Evolutionary conservation across 2,797 vertebrate species (phyloP).

Genomic region (Poliocrania exsul): DNA sequence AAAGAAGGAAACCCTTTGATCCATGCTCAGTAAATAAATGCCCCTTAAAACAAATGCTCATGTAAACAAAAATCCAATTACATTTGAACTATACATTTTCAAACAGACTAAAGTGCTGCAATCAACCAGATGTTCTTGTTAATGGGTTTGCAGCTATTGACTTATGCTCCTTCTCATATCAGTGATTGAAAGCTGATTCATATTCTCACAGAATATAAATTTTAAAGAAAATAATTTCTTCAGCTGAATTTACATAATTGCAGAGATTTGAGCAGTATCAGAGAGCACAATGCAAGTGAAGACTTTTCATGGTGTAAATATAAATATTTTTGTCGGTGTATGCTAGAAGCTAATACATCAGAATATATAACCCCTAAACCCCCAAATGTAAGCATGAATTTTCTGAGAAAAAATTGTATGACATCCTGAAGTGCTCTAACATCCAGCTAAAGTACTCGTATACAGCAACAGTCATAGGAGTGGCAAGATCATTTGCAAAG

Average conservation of each 20-base stretch:
- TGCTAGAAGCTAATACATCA: background rate
- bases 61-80: background rate
- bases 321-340: background rate
- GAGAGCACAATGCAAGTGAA: background rate
- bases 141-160: constrained; percentile 2
- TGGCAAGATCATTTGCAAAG: background rate
- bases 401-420: background rate
- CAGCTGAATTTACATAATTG: background rate
- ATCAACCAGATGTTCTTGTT: background rate
- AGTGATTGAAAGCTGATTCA: constrained; percentile 5
- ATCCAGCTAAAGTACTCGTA: background rate
- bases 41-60: background rate
- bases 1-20: background rate
- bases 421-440: background rate
- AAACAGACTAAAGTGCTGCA: background rate
- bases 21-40: background rate
- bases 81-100: background rate
- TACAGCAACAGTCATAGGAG: background rate
- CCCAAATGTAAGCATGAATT: background rate
- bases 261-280: background rate
- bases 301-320: background rate
- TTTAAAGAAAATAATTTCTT: background rate
- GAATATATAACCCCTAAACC: background rate
- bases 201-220: background rate
- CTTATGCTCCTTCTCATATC: background rate